Evolutionary conservation across 1,140 invertebrate species (phyloP), one percentile per base, ranked within the genome.

Genomic region (Drosophila mojavensis): DNA sequence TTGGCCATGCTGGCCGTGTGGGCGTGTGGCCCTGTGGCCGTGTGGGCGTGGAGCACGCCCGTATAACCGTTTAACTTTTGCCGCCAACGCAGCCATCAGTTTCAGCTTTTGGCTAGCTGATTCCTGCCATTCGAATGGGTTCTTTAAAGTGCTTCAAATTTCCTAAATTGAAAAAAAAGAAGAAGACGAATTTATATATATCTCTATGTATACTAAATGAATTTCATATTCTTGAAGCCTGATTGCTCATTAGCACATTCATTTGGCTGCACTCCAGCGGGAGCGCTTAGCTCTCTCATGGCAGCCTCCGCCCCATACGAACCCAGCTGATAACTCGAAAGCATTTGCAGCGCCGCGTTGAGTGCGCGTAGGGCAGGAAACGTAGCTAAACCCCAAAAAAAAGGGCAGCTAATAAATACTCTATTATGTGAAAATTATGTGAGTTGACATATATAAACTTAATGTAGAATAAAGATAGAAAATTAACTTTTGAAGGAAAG

Each of bases 191-290:
- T 43, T 15, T 43, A 45, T 45, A 15, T n/a, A 17, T 17, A 17
- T 47, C 9, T 47, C 3, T 45, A 17, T 47, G 7, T 47, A 17
- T 47, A 17, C 17, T 15, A 47, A 47, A 45, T n/a, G 41, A 58
- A 68, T 83, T 79, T 60, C 59, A 81, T 78, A 78, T 81, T 81
- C 60, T 78, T 85, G 61, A 86, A 75, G 84, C 83, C 84, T 83
- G 73, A 88, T 88, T 83, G 83, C 83, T 88, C 84, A 89, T 88
- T 89, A 83, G 84, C 77, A 69, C 79, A 83, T 89, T 83, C 76
- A 83, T 86, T 86, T 88, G 83, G 83, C 79, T 79, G 72, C 83
- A 86, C 83, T 88, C 79, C 83, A 86, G 47, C 65, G 55, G 43
- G 5, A 63, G 43, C 69, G 72, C 50, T 79, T 73, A 30, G 47